These are phyloP conservation scores for Laticauda colubrina DNA, from an alignment of 2,113 vertebrate genomes.

Conservation along the genomic window DNA sequence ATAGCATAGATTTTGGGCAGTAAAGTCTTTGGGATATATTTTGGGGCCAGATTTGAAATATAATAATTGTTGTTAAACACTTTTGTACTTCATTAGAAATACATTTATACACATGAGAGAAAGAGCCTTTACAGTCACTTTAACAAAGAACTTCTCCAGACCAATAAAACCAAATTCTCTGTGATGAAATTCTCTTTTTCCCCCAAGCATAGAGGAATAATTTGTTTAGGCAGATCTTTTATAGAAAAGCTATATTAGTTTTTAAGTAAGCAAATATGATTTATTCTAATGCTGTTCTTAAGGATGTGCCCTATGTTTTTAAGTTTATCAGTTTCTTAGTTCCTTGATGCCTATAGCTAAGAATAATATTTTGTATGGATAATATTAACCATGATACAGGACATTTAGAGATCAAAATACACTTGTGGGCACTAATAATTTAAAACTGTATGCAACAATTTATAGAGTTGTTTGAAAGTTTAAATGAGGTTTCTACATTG, in stretches of 20 bases:
- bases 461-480: background rate
- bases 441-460: background rate
- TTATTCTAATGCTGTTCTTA: background rate
- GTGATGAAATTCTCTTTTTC: background rate
- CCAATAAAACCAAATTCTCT: background rate
- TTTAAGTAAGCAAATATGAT: background rate
- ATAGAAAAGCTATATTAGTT: background rate
- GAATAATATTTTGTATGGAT: background rate
- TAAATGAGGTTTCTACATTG: too few relatives aligned
- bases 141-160: background rate
- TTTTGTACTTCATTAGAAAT: background rate
- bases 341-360: background rate
- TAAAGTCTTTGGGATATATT: background rate
- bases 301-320: background rate
- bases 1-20: background rate
- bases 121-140: background rate
- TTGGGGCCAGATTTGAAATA: background rate
- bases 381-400: background rate
- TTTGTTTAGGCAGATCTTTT: background rate
- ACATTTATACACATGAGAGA: background rate
- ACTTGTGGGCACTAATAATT: background rate
- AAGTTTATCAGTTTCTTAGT: background rate
- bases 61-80: background rate
- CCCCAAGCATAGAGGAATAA: background rate
- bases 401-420: background rate